phyloP scores from a whole-genome alignment of 2,797 vertebrate species.

The Melanotaenia pygmaea region DNA sequence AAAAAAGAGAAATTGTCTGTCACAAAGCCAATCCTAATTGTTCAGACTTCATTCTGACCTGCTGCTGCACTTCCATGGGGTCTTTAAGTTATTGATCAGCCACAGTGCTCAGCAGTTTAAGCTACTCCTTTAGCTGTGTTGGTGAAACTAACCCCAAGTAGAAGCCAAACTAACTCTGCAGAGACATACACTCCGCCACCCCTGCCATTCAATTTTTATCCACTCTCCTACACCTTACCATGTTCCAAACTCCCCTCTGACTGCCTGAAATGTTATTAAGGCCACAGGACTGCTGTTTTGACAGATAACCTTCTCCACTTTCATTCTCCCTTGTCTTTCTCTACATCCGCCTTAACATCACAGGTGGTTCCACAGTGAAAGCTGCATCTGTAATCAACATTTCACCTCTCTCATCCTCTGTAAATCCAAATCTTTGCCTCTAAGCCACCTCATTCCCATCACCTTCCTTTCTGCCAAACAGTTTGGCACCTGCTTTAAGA shows the following conservation, averaged over 20 bases:
- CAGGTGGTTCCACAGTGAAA: conserved; percentile 28
- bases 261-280: conserved; percentile 48
- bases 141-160: background rate
- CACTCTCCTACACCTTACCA: conserved; percentile 9
- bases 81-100: conserved; percentile 23
- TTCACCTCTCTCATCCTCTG: conserved; percentile 30
- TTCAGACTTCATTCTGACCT: background rate
- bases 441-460: conserved; percentile 33
- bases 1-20: conserved; percentile 17
- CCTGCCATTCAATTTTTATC: background rate
- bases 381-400: conserved; percentile 49
- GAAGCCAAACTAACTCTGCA: conserved; percentile 1
- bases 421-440: conserved; percentile 50
- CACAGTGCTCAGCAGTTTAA: background rate
- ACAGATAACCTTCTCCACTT: conserved; percentile 57
- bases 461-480: conserved; percentile 38
- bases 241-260: conserved; percentile 19
- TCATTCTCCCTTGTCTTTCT: conserved; percentile 47
- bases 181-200: background rate
- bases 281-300: conserved; percentile 30
- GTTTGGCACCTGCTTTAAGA: conserved; percentile 38
- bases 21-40: background rate
- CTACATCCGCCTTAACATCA: conserved; percentile 46
- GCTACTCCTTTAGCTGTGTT: background rate
- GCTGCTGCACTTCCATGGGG: background rate